Percentiles rank a stretch among this genome's conserved stretches.
Conservation (phyloP, 2,888 invertebrate genomes). For the Ganaspis brasiliensis region DNA sequence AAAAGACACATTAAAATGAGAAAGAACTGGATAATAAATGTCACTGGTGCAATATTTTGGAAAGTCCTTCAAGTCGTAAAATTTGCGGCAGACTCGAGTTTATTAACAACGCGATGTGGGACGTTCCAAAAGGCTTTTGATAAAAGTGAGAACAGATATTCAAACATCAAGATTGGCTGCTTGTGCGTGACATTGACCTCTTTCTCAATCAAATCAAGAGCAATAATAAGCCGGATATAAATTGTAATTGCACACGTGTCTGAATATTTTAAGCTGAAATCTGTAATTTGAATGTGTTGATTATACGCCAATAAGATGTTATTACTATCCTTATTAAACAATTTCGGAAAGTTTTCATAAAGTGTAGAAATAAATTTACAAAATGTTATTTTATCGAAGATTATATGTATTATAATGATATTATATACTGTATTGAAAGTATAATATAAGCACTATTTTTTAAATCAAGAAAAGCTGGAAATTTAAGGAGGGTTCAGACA, state of each 20-base stretch:
- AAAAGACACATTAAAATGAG: conserved; percentile 19
- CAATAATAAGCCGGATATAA: conserved; percentile 52
- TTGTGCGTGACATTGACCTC: conserved; percentile 70
- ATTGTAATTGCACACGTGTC: conserved; percentile 20
- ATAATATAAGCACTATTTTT: no score
- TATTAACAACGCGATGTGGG: conserved; percentile 11
- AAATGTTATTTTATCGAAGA: no score
- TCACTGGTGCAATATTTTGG: conserved; percentile 16
- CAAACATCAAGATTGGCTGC: conserved; percentile 52
- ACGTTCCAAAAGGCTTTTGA: not conserved
- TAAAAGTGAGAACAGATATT: conserved; percentile 52
- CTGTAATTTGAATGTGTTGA: not conserved
- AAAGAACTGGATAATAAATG: conserved; percentile 25
- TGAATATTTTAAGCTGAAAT: not conserved
- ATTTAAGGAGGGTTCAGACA: no score
- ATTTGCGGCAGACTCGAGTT: conserved; percentile 23
- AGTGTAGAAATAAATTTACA: no score
- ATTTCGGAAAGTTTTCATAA: no score
- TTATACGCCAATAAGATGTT: no score
- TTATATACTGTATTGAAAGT: no score
- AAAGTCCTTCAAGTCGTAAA: conserved; percentile 27
- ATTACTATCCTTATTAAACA: no score
- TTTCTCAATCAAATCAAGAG: conserved; percentile 69
- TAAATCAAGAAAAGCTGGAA: no score
- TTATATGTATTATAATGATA: no score